phyloP scores from a whole-genome alignment of 2,888 invertebrate genomes.

The Magallana nippona region DNA sequence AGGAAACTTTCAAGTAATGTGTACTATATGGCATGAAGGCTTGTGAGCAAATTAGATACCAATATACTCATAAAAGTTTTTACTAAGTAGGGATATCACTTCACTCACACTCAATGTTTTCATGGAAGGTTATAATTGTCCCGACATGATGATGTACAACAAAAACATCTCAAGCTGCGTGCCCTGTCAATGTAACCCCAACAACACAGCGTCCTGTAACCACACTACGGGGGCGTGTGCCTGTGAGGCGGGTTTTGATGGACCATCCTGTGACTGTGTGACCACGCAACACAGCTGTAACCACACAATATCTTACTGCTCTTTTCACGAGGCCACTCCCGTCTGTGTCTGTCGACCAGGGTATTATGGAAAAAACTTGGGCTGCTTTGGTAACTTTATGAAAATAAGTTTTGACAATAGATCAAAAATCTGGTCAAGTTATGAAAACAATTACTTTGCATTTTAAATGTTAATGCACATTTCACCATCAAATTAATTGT shows the following conservation, averaged over 20 bases:
- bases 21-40: too few species aligned
- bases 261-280: slow-evolving; percentile 28
- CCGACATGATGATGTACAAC: neutral
- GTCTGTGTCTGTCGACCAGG: neutral
- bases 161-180: neutral
- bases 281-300: slow-evolving; percentile 25
- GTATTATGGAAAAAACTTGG: slow-evolving; percentile 21
- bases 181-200: slow-evolving; percentile 20
- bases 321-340: neutral
- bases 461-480: too few species aligned
- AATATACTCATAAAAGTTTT: too few species aligned
- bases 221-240: slow-evolving; percentile 23
- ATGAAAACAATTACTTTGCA: too few species aligned
- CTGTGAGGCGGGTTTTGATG: slow-evolving; percentile 37
- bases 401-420: too few species aligned
- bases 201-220: slow-evolving; percentile 29
- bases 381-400: neutral
- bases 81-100: too few species aligned
- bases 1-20: too few species aligned
- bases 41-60: too few species aligned
- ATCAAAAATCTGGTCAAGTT: too few species aligned
- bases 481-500: too few species aligned
- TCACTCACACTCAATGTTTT: too few species aligned
- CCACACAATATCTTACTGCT: slow-evolving; percentile 20
- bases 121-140: neutral